Evolutionary conservation across 2,113 vertebrate genomes (phyloP).

Genomic region (Hemicordylus capensis): DNA sequence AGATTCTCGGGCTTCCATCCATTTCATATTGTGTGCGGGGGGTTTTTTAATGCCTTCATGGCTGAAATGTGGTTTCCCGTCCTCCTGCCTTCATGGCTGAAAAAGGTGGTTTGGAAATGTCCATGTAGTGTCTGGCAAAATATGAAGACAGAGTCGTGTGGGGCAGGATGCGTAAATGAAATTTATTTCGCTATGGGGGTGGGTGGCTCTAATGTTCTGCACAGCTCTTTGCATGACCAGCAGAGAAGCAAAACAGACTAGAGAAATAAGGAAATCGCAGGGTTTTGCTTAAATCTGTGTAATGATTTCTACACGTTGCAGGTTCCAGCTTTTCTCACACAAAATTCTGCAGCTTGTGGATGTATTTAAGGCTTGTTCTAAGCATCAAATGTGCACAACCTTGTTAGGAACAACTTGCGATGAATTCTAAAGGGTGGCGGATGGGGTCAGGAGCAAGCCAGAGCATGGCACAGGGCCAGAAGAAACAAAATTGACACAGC

Average conservation of each 20-base stretch:
- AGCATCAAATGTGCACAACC: neutral
- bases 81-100: too few relatives aligned
- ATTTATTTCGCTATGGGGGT: too few relatives aligned
- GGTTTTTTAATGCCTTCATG: too few relatives aligned
- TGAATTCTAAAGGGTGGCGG: neutral
- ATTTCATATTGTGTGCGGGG: too few relatives aligned
- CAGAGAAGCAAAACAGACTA: neutral
- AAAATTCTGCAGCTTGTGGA: too few relatives aligned
- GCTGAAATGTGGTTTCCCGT: too few relatives aligned
- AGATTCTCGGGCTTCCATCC: too few relatives aligned
- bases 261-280: neutral
- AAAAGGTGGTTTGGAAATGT: neutral
- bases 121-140: neutral
- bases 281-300: neutral
- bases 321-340: neutral
- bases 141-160: too few relatives aligned
- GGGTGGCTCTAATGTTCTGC: too few relatives aligned
- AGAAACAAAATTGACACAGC: neutral
- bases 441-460: neutral
- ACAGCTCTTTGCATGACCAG: neutral
- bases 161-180: neutral
- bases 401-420: neutral
- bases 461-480: too few relatives aligned
- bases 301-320: neutral
- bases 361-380: too few relatives aligned